Evolutionary conservation across 2,797 vertebrate species (phyloP).

Genomic region (Rhadinocentrus ornatus): DNA sequence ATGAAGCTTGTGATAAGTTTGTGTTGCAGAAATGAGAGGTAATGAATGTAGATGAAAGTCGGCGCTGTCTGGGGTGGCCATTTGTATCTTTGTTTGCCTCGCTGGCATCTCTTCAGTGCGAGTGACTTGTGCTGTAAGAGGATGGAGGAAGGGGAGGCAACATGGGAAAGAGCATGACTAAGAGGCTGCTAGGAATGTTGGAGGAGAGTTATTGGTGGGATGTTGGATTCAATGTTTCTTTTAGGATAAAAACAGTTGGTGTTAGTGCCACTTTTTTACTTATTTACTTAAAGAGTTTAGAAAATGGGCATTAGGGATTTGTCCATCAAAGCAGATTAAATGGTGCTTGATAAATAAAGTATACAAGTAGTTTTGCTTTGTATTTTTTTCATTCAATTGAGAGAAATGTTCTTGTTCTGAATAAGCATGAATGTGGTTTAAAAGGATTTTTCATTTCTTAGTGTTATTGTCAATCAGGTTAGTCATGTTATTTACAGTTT

Average conservation of each 20-base stretch:
- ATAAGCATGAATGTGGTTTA: background rate
- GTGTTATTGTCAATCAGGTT: background rate
- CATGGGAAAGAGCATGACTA: constrained; percentile 43
- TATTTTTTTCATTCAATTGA: background rate
- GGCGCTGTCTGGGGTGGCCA: constrained; percentile 48
- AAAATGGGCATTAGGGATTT: background rate
- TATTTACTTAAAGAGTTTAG: background rate
- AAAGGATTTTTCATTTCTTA: background rate
- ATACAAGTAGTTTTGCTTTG: background rate
- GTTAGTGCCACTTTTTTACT: background rate
- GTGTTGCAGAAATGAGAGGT: constrained; percentile 52
- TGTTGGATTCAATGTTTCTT: constrained; percentile 3
- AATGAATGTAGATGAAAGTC: constrained; percentile 65
- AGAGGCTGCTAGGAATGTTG: constrained; percentile 26
- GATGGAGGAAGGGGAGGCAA: constrained; percentile 32
- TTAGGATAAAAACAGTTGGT: constrained; percentile 16
- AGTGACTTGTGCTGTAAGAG: constrained; percentile 37
- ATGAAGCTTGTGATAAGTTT: constrained; percentile 56
- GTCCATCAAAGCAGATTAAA: background rate
- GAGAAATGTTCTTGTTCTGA: background rate
- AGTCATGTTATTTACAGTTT: background rate
- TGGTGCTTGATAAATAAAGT: background rate
- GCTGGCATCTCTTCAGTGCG: constrained; percentile 49
- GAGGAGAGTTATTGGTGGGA: constrained; percentile 8
- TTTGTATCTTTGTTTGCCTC: constrained; percentile 69